Evolutionary conservation across 2,113 vertebrate species (phyloP).

Genomic region (Indicator maculatus): DNA sequence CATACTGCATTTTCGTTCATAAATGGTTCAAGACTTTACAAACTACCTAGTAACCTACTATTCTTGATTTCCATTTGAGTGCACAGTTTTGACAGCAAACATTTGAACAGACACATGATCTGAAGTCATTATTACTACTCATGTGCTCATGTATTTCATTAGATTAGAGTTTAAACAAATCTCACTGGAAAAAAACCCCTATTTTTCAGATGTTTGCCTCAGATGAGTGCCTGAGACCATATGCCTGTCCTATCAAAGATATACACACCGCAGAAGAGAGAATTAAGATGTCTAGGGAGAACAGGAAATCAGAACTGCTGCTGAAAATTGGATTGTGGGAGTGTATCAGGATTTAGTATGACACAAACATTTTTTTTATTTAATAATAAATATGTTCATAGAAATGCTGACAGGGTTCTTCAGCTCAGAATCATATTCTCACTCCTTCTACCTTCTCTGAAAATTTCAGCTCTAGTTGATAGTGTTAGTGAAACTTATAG

Average conservation of each 20-base stretch:
- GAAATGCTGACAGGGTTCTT: background rate
- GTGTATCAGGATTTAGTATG: background rate
- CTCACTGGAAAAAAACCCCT: accelerated
- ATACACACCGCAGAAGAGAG: background rate
- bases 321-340: background rate
- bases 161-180: background rate
- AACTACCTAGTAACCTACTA: background rate
- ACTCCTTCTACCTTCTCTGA: background rate
- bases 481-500: background rate
- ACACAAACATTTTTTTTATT: background rate
- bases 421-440: background rate
- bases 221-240: background rate
- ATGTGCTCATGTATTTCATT: background rate
- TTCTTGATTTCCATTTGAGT: background rate
- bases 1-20: background rate
- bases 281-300: background rate
- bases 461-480: background rate
- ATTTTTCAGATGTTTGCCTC: background rate
- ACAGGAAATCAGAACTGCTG: background rate
- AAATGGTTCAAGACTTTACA: background rate
- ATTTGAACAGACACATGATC: background rate
- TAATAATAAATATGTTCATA: background rate
- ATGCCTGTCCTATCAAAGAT: background rate
- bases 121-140: background rate
- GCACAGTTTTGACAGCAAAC: background rate